phyloP scores from a whole-genome alignment of 2,888 invertebrate species.

The Leptinotarsa juncta region DNA sequence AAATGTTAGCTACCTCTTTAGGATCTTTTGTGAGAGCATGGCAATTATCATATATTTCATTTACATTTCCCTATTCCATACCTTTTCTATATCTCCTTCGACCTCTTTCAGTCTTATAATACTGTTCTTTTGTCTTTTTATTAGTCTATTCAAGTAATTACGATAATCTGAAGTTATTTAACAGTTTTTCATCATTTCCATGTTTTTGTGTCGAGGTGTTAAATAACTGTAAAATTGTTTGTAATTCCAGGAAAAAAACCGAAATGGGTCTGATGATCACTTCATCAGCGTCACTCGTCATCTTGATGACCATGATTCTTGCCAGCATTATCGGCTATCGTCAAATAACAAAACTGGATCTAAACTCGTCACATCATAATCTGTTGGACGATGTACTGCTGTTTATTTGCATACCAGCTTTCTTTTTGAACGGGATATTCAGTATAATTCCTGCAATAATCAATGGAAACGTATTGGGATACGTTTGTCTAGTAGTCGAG shows the following conservation, averaged over 20 bases:
- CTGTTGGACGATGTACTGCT: constrained; percentile 77
- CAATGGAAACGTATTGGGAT: constrained; percentile 44
- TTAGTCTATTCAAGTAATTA: no score
- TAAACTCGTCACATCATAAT: constrained; percentile 74
- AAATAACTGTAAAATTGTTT: no score
- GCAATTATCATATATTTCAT: no score
- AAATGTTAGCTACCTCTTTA: no score
- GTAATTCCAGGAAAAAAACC: constrained; percentile 46
- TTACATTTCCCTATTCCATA: no score
- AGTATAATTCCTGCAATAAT: constrained; percentile 75
- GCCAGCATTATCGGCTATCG: constrained; percentile 72
- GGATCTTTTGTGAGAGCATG: no score
- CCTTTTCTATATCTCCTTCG: no score
- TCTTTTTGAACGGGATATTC: constrained; percentile 77
- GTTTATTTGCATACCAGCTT: constrained; percentile 79
- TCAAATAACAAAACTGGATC: constrained; percentile 74
- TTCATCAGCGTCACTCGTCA: constrained; percentile 68
- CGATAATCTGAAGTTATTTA: no score
- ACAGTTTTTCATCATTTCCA: no score
- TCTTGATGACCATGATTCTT: constrained; percentile 72
- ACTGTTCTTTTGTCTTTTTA: no score
- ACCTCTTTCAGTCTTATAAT: no score
- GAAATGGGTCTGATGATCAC: constrained; percentile 68
- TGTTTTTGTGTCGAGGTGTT: no score
- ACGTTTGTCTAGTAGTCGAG: constrained; percentile 49